phyloP scores from a whole-genome alignment of 2,797 vertebrate species.

The Amniataba percoides region DNA sequence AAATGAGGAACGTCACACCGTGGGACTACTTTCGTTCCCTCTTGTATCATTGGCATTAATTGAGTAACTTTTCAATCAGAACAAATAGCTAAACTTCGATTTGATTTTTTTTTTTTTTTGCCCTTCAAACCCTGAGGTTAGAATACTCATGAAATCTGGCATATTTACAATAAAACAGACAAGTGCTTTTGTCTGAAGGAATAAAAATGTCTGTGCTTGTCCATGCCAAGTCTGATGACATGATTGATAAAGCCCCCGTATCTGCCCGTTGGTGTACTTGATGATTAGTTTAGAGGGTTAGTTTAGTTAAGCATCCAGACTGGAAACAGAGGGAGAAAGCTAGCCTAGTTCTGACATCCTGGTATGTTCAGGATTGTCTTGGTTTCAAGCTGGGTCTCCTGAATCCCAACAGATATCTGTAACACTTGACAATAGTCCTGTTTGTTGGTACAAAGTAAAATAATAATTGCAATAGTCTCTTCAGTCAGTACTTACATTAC shows the following conservation, averaged over 20 bases:
- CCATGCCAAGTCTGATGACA: background rate
- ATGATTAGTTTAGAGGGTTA: background rate
- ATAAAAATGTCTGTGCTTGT: background rate
- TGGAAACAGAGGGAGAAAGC: background rate
- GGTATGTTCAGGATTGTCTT: too few relatives aligned
- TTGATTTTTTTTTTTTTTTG: conserved; percentile 34
- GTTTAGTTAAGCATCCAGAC: background rate
- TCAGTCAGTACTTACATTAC: too few relatives aligned
- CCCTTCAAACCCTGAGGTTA: conserved; percentile 49
- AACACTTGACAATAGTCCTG: too few relatives aligned
- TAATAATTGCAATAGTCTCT: too few relatives aligned
- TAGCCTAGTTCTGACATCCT: background rate
- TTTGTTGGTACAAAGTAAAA: too few relatives aligned
- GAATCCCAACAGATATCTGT: too few relatives aligned
- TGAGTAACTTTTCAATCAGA: conserved; percentile 49
- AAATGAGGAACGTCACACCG: conserved; percentile 23
- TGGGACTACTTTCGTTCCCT: conserved; percentile 28
- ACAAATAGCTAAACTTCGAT: conserved; percentile 30
- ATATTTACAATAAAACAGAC: conserved; percentile 45
- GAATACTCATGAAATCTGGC: conserved; percentile 35
- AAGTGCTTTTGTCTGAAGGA: conserved; percentile 24
- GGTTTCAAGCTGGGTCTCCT: too few relatives aligned
- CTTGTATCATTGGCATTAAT: conserved; percentile 32
- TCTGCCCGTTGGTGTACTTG: background rate
- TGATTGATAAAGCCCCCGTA: background rate